phyloP scores from a whole-genome alignment of 2,797 vertebrate species.

The Lateolabrax maculatus region DNA sequence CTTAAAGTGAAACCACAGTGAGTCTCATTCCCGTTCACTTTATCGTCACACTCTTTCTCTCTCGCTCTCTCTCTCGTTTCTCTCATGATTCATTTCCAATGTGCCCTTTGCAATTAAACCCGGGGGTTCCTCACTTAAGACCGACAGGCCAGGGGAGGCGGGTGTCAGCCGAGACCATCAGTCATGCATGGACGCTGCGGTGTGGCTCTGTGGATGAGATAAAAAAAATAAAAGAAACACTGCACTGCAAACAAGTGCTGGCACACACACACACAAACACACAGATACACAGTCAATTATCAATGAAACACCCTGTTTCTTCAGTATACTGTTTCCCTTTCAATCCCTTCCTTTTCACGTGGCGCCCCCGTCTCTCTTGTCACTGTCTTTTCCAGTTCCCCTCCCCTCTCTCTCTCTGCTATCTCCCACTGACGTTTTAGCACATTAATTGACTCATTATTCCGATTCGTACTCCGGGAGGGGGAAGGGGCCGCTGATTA shows the following conservation, averaged over 20 bases:
- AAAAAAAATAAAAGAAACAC: slow-evolving; percentile 76
- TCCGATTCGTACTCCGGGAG: slow-evolving; percentile 87
- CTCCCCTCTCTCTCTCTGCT: slow-evolving; percentile 74
- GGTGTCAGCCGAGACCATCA: slow-evolving; percentile 81
- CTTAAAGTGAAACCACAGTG: slow-evolving; percentile 19
- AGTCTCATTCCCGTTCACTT: slow-evolving; percentile 7
- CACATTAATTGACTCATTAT: slow-evolving; percentile 97
- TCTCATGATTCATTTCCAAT: slow-evolving; percentile 74
- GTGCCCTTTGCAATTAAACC: slow-evolving; percentile 80
- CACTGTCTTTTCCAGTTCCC: slow-evolving; percentile 24
- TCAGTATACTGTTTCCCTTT: slow-evolving; percentile 38
- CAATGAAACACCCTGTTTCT: slow-evolving; percentile 39
- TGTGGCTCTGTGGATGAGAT: slow-evolving; percentile 65
- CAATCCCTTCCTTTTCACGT: slow-evolving; percentile 17
- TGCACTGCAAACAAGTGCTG: slow-evolving; percentile 75
- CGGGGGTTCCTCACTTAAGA: slow-evolving; percentile 73
- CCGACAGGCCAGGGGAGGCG: slow-evolving; percentile 73
- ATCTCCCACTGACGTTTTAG: slow-evolving; percentile 93
- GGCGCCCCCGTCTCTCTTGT: slow-evolving; percentile 17
- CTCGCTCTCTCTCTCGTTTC: slow-evolving; percentile 30
- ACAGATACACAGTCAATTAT: slow-evolving; percentile 55
- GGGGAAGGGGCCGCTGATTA: slow-evolving; percentile 85
- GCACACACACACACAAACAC: slow-evolving; percentile 13
- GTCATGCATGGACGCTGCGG: slow-evolving; percentile 81
- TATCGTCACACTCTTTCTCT: not conserved